Conservation (phyloP, 2,113 vertebrate genomes). For the Periophthalmodon schlosseri region DNA sequence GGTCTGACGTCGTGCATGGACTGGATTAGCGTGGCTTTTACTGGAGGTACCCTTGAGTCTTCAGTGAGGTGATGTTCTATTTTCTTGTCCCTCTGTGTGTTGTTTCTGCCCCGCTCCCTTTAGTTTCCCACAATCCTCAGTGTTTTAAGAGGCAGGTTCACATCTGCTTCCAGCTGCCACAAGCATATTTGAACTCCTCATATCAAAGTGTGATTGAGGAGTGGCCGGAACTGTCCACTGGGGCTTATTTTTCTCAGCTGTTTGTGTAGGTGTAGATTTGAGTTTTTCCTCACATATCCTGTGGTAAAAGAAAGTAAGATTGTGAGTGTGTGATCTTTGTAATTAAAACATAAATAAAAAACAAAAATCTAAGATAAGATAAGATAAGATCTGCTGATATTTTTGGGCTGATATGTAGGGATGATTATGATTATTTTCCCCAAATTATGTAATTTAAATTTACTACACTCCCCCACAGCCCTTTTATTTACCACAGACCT, state of each 20-base stretch:
- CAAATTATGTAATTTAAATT: too few species aligned
- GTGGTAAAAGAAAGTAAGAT: too few species aligned
- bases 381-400: too few species aligned
- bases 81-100: conserved; percentile 19
- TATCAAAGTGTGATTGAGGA: conserved; percentile 35
- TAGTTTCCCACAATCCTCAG: conserved; percentile 5
- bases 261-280: neutral
- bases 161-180: conserved; percentile 50
- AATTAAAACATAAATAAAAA: too few species aligned
- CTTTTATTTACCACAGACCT: too few species aligned
- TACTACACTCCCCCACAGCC: too few species aligned
- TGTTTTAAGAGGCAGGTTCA: conserved; percentile 49
- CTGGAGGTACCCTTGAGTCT: neutral
- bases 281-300: neutral
- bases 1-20: neutral
- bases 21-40: neutral
- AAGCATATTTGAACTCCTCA: neutral
- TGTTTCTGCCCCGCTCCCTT: neutral
- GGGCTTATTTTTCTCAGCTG: conserved; percentile 22
- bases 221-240: conserved; percentile 27
- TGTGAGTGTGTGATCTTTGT: neutral
- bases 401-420: too few species aligned
- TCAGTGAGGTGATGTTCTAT: neutral
- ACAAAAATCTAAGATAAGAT: too few species aligned
- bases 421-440: too few species aligned